phyloP scores from a whole-genome alignment of 2,888 invertebrate genomes.

The Heteropelma amictum region DNA sequence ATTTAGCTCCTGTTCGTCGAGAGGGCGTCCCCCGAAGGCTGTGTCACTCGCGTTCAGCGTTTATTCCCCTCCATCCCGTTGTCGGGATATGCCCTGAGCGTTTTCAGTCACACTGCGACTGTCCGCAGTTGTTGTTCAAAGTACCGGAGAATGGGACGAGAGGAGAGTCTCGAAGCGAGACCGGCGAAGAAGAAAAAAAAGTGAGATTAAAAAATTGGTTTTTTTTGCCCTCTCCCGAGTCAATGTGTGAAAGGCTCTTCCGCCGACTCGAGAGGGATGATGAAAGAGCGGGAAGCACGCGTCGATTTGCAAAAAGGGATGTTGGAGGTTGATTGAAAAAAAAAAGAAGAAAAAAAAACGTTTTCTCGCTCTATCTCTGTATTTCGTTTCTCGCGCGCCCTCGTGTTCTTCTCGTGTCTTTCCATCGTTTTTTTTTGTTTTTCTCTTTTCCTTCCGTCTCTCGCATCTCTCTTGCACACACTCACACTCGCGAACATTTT shows the following conservation, averaged over 20 bases:
- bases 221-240: constrained; percentile 52
- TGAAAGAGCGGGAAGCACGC: constrained; percentile 19
- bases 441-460: constrained; percentile 13
- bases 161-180: constrained; percentile 9
- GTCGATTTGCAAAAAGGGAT: constrained; percentile 15
- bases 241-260: constrained; percentile 40
- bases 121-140: constrained; percentile 36
- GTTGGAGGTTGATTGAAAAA: constrained; percentile 29
- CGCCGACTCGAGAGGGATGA: constrained; percentile 6
- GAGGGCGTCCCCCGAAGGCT: constrained; percentile 44
- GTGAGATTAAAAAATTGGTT: constrained; percentile 44
- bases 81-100: constrained; percentile 66
- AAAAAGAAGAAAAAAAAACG: constrained; percentile 56
- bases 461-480: constrained; percentile 15
- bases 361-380: constrained; percentile 55
- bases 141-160: constrained; percentile 59
- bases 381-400: constrained; percentile 54
- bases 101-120: constrained; percentile 14
- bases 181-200: background rate
- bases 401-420: constrained; percentile 4
- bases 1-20: constrained; percentile 62
- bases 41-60: background rate
- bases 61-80: background rate
- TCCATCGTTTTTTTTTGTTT: constrained; percentile 16
- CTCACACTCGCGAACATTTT: too few relatives aligned